Percentiles rank a stretch among this genome's conserved stretches.
phyloP scores from a whole-genome alignment of 2,888 invertebrate species.

The Empis livida region DNA sequence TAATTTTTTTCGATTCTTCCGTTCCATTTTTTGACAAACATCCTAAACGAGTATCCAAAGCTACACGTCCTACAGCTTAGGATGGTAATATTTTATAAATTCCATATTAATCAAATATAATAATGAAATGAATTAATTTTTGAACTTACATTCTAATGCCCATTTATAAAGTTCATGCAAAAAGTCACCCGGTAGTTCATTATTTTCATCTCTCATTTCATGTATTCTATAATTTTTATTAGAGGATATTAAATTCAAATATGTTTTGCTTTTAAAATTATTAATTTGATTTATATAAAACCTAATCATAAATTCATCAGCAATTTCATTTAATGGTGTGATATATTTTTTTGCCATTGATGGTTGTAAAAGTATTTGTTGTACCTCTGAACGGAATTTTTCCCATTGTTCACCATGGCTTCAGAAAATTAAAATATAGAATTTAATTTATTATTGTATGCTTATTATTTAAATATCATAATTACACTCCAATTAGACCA shows the following conservation, averaged over 20 bases:
- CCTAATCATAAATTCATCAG: constrained; percentile 61
- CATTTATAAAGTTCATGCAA: constrained; percentile 83
- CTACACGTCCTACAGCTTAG: constrained; percentile 66
- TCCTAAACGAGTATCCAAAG: constrained; percentile 67
- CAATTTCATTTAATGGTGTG: constrained; percentile 57
- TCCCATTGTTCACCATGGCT: constrained; percentile 86
- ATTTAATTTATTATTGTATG: background rate
- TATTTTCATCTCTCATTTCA: constrained; percentile 44
- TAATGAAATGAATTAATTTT: background rate
- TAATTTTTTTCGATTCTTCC: constrained; percentile 62
- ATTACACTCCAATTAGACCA: constrained; percentile 60
- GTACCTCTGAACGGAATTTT: constrained; percentile 67
- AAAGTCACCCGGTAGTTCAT: constrained; percentile 67
- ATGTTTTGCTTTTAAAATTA: background rate
- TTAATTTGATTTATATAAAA: constrained; percentile 18
- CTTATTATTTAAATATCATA: background rate
- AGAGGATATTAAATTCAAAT: background rate
- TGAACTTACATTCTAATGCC: constrained; percentile 77
- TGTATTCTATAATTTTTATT: constrained; percentile 44
- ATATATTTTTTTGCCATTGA: constrained; percentile 65
- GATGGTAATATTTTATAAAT: constrained; percentile 10
- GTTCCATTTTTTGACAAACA: constrained; percentile 46
- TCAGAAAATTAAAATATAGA: constrained; percentile 10
- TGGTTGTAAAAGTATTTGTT: constrained; percentile 69
- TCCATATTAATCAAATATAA: background rate